Base-by-base conservation (phyloP, 2,888 invertebrate genomes). In the Meiosimyza platycephala region DNA sequence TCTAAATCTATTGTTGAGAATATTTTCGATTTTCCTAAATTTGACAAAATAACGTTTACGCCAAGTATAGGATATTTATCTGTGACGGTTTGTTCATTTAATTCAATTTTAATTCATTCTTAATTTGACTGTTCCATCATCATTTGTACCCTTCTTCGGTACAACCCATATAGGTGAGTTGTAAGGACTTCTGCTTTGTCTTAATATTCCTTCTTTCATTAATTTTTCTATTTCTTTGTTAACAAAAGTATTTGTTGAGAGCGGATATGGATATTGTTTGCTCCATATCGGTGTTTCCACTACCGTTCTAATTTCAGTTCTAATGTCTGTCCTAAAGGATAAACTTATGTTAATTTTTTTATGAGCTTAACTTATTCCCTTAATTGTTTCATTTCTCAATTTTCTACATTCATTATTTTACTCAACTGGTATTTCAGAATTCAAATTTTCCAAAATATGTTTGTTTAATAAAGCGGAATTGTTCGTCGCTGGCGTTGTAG, bases 1-100 rank as follows among this genome's bases (percentile, higher is more conserved):
- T 74, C 75, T 1, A 77, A 48, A 40, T 76, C 73, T n/a, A 76
- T 74, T 2, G 74, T 77, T 16, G 73, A 72, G 47, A 75, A 73
- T 15, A 54, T 63, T 55, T 66, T 72, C 18, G 73, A 51, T 22
- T 51, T 65, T 51, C 74, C 70, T 22, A 76, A 62, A 62, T 75
- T 74, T 0, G 71, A 75, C 3, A 75, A 59, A 16, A 75, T 75
- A 54, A 74, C 73, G 16, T 71, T 71, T 54, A 55, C 65, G 18
- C 74, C 71, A 2, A 71, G 72, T 11, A 74, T 75, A 1, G 74
- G 74, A 68, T 74, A 76, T 48, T 65, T 72, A 33, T 71, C 71
- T 0, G 72, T 28, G 22, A 76, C 60, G 12, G 76, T 76, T 22
- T 70, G 16, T 28, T 76, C 71, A 65, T 76, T 75, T 47, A 72